A percentile compares a stretch with the other conserved stretches of the same genome.
Evolutionary conservation across 2,888 invertebrate species (phyloP).

Genomic region (Ichneumoninae sp.): DNA sequence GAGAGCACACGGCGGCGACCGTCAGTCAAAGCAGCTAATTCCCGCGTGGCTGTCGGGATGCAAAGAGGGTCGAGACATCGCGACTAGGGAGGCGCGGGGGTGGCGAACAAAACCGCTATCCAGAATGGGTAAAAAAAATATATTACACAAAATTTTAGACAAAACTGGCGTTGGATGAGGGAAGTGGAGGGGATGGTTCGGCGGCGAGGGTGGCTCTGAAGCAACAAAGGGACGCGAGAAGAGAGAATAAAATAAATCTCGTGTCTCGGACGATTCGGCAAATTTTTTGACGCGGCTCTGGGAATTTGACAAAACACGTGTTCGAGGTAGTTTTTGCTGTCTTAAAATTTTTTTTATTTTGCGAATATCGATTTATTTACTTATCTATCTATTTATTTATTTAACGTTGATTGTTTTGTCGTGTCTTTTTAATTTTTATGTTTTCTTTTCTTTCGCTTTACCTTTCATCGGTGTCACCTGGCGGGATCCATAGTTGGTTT

Average conservation of each 20-base stretch:
- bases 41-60: constrained; percentile 17
- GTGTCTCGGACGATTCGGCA: background rate
- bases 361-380: background rate
- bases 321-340: background rate
- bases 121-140: background rate
- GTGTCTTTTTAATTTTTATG: no score
- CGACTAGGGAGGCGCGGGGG: no score
- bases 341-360: background rate
- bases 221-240: constrained; percentile 23
- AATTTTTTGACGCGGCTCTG: background rate
- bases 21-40: constrained; percentile 31
- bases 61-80: background rate
- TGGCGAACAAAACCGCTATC: background rate
- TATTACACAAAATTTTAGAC: background rate
- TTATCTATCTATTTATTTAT: background rate
- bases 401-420: no score
- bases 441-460: constrained; percentile 50
- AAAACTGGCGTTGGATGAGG: background rate
- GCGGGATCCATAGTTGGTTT: constrained; percentile 77
- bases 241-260: background rate
- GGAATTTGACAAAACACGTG: background rate
- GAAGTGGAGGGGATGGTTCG: background rate
- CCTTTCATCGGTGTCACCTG: constrained; percentile 80
- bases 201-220: constrained; percentile 28
- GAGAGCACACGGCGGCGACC: constrained; percentile 1